Evolutionary conservation across 2,888 invertebrate genomes (phyloP).

Genomic region (Gisinianus flammeolus): DNA sequence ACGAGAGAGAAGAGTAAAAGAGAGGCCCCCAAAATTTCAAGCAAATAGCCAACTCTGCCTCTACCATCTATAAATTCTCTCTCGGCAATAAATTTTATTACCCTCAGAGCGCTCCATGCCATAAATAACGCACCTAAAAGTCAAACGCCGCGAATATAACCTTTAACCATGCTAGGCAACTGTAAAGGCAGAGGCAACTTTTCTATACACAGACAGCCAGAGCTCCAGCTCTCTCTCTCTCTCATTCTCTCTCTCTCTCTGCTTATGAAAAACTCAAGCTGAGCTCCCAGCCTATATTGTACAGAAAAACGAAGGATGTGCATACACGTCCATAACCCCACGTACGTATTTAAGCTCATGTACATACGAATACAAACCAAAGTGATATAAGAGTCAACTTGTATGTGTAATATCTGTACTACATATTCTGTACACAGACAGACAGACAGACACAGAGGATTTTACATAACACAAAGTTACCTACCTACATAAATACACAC

Average conservation of each 20-base stretch:
- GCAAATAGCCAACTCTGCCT: conserved; percentile 59
- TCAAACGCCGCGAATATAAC: conserved; percentile 58
- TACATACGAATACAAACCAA: not conserved
- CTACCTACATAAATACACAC: conserved; percentile 12
- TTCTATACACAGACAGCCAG: not conserved
- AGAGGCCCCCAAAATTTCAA: conserved; percentile 56
- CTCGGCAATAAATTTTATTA: conserved; percentile 59
- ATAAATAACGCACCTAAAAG: conserved; percentile 60
- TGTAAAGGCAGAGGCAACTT: not conserved
- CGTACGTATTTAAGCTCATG: not conserved
- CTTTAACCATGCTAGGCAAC: conserved; percentile 50
- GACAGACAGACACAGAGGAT: not conserved
- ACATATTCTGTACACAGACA: conserved; percentile 6
- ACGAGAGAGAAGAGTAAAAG: conserved; percentile 30
- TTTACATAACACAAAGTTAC: conserved; percentile 8
- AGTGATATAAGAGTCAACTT: too few species aligned
- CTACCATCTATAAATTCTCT: conserved; percentile 59
- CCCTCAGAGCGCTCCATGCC: conserved; percentile 58
- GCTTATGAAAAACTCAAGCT: conserved; percentile 27
- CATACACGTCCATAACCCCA: not conserved
- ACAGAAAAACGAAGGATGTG: not conserved
- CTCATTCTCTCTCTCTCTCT: too few species aligned
- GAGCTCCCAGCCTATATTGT: conserved; percentile 3
- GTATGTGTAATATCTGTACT: too few species aligned
- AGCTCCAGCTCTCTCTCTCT: too few species aligned